A percentile compares a stretch with the other conserved stretches of the same genome.
These are phyloP conservation scores for Choloepus hoffmanni DNA, from an alignment of 2,113 vertebrate genomes.

Conservation along the genomic window DNA sequence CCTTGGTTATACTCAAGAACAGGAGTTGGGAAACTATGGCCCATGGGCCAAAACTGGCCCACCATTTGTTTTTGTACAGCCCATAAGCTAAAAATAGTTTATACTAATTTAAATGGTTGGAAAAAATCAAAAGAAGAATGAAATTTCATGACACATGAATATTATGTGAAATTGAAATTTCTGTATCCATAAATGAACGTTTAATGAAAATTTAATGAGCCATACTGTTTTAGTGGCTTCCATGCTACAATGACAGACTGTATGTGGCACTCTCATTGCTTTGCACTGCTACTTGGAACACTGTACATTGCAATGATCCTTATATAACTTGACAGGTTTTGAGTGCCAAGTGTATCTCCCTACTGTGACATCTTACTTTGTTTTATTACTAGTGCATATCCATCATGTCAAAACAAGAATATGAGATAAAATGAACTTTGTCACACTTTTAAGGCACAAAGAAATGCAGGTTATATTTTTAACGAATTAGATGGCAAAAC, in stretches of 20 bases:
- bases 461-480: neutral
- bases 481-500: neutral
- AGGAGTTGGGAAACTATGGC: neutral
- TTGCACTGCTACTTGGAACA: neutral
- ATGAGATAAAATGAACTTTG: neutral
- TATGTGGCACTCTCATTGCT: accelerated
- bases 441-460: neutral
- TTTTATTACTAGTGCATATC: neutral
- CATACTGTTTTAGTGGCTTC: neutral
- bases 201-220: neutral
- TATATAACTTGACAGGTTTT: neutral
- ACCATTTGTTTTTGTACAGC: neutral
- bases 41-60: neutral
- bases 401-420: neutral
- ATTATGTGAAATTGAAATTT: neutral
- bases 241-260: neutral
- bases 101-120: neutral
- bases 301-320: neutral
- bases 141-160: neutral
- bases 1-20: neutral
- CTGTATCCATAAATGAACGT: neutral
- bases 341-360: accelerated
- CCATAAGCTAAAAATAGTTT: neutral
- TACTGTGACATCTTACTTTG: neutral
- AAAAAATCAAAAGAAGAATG: neutral